Evolutionary conservation across 92 coral and sea anemone genomes (phyloP), one percentile per base, ranked within the genome.

Genomic region (Palythoa caribaeorum): DNA sequence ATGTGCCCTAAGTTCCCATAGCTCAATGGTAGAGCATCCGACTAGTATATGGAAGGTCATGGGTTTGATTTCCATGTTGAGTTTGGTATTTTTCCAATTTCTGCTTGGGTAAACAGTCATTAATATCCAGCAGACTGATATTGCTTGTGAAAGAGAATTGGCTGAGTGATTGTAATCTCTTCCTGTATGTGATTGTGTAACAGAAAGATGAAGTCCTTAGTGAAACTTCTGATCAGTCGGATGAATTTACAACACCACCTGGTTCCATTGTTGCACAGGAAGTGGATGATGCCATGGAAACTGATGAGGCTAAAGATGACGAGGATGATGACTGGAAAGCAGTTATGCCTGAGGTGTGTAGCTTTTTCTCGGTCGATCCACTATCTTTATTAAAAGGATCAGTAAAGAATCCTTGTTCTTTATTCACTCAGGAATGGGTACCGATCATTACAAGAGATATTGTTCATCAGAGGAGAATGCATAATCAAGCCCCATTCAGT

Each of bases 401-500:
- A 70, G 9, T 70, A 70, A 59, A 13, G 65, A 17, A 13, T 59
- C 19, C 13, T 59, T 13, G 17, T 59, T 65, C 17, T 70, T 28
- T 70, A 38, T 70, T 70, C 44, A 14, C 1, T 4, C 44, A 97
- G 99, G 99, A 97, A 36, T 97, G 99, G 99, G 96, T 97, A n/a
- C 99, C 99, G 2, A 95, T 97, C 1, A 95, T 97, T 63, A 91
- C 97, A 37, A 93, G 94, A 77, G 99, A 97, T 60, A 96, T 97
- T 57, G 93, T 95, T 9, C 91, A 96, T 38, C 99, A 97, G 87
- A 87, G 96, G 73, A 77, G 98, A 69, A 66, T 94, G 47, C 94
- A 96, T 1, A 91, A 94, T n/a, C 99, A 95, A 87, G 94, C 96
- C 40, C 97, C 99, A 13, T 95, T 95, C 92, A 97, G 99, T 59